A percentile compares a stretch with the other conserved stretches of the same genome.
These are phyloP conservation scores for Tetrax tetrax DNA, from an alignment of 2,113 vertebrate species.

Conservation along the genomic window DNA sequence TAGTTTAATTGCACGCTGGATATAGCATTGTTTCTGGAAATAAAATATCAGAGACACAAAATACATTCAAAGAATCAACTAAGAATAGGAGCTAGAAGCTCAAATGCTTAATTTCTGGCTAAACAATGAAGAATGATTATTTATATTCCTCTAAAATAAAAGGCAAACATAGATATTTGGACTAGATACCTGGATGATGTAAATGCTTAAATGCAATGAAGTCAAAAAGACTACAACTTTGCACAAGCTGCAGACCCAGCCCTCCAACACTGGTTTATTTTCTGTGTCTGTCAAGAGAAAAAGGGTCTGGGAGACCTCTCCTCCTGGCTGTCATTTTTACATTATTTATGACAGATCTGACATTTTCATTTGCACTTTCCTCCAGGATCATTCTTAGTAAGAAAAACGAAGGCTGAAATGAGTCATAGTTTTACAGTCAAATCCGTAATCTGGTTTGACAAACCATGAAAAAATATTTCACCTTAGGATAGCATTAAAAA, in stretches of 20 bases:
- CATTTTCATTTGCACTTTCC: conserved; percentile 80
- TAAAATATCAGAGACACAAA: neutral
- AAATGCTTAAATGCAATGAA: neutral
- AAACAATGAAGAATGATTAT: neutral
- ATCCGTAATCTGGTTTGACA: conserved; percentile 49
- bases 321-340: conserved; percentile 70
- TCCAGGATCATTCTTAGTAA: conserved; percentile 62
- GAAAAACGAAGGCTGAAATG: conserved; percentile 27
- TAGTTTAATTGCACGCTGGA: neutral
- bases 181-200: neutral
- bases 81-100: neutral
- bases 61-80: neutral
- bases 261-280: neutral
- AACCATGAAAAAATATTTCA: conserved; percentile 53
- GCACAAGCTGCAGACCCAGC: neutral
- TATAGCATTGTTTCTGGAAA: neutral
- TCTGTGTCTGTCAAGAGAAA: neutral
- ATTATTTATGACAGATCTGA: conserved; percentile 80
- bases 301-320: neutral
- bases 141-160: neutral
- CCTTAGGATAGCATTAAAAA: conserved; percentile 53
- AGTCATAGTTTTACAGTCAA: conserved; percentile 43
- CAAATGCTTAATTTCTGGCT: neutral
- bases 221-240: neutral
- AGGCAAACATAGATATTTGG: neutral